Evolutionary conservation across 2,797 vertebrate species (phyloP).

Genomic region (Oryzias sinensis): DNA sequence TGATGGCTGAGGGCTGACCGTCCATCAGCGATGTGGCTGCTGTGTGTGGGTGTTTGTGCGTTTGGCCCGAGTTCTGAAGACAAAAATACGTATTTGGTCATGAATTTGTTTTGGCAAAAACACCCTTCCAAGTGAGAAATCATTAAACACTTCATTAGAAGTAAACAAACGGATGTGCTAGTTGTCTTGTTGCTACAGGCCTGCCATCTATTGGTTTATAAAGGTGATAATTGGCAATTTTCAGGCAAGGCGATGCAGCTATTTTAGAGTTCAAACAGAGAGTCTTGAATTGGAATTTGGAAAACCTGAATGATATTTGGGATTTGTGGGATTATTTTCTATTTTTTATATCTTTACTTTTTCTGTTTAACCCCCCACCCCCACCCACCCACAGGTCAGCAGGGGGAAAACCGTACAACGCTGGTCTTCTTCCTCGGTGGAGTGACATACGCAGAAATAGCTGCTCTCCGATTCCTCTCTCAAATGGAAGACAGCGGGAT

Average conservation of each 20-base stretch:
- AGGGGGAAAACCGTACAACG: conserved; percentile 93
- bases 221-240: conserved; percentile 63
- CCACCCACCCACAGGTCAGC: conserved; percentile 81
- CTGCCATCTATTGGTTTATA: conserved; percentile 33
- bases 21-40: conserved; percentile 15
- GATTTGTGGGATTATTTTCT: neutral
- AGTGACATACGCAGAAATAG: conserved; percentile 93
- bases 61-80: conserved; percentile 11
- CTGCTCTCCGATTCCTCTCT: conserved; percentile 93
- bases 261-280: conserved; percentile 27
- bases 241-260: conserved; percentile 23
- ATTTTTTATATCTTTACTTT: neutral
- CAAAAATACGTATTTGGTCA: conserved; percentile 14
- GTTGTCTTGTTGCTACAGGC: conserved; percentile 59
- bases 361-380: neutral
- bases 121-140: conserved; percentile 43
- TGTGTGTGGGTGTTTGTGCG: conserved; percentile 24
- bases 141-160: conserved; percentile 51
- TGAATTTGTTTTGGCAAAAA: conserved; percentile 21
- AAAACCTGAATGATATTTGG: neutral
- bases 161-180: conserved; percentile 63
- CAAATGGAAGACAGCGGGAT: conserved; percentile 96
- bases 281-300: neutral
- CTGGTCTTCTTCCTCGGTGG: conserved; percentile 96
- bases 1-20: conserved; percentile 52